These are phyloP conservation scores for Petrocephalus schoutedeni DNA, from an alignment of 2,797 vertebrate species.

Conservation along the genomic window DNA sequence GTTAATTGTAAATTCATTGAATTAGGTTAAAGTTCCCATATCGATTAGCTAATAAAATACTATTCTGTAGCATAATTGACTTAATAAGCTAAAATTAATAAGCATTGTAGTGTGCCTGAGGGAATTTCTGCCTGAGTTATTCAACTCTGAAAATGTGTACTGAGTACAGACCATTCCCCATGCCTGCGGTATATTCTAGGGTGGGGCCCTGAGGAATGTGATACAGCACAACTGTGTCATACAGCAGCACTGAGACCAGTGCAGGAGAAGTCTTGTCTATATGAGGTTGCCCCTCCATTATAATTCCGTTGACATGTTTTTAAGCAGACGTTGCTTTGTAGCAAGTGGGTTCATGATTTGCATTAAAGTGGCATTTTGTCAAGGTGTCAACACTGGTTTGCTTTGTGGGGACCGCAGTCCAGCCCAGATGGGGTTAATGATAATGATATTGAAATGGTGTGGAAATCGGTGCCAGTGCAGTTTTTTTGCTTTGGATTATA, in stretches of 20 bases:
- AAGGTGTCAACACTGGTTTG: not conserved
- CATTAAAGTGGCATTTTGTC: not conserved
- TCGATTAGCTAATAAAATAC: not conserved
- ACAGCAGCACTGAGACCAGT: not conserved
- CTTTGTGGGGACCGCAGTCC: not conserved
- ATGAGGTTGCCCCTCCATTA: not conserved
- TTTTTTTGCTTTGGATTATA: not conserved
- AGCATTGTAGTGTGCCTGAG: not conserved
- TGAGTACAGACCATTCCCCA: conserved; percentile 35
- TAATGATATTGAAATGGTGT: not conserved
- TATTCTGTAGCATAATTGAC: not conserved
- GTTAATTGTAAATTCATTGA: not conserved
- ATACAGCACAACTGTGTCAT: not conserved
- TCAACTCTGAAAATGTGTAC: conserved; percentile 56
- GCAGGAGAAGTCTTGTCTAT: not conserved
- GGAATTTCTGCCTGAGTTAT: conserved; percentile 36
- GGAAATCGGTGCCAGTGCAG: not conserved
- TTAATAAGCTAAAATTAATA: not conserved
- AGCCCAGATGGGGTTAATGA: not conserved
- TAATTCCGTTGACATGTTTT: not conserved
- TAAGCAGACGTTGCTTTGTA: not conserved
- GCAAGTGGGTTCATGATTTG: not conserved
- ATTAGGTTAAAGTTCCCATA: not conserved
- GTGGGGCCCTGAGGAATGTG: not conserved
- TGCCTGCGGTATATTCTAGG: not conserved